Evolutionary conservation across 2,113 vertebrate species (phyloP), one percentile per base, ranked within the genome.

Genomic region (Centropus bengalensis): DNA sequence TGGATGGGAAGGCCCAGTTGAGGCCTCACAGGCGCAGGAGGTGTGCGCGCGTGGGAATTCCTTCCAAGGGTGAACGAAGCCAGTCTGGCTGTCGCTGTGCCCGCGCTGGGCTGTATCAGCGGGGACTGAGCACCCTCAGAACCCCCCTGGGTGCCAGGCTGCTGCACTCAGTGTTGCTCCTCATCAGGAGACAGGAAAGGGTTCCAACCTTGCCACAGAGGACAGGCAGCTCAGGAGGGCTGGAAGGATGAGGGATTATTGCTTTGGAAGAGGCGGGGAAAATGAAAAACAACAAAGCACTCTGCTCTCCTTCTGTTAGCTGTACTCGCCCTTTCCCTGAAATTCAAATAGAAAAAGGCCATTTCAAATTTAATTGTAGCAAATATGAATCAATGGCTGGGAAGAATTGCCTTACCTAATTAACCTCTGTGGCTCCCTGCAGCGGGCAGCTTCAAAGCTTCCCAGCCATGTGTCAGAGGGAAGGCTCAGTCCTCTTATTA

Each of bases 221-320:
- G 54, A 82, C 26, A 49, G 62, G 20, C 42, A 21, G 52, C 74
- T 67, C 8, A 16, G 64, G 45, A 79, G 55, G 44, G 87, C 44
- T 79, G 82, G 89, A 79, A 44, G 1, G 1, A 17, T 12, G 9
- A 12, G 33, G 38, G 63, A 62, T 77, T 74, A 58, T 66, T 77
- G 49, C 52, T 9, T 80, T 60, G 56, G 32, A 69, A 49, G 69
- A 73, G 75, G 21, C 89, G n/a, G 24, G 52, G 36, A 38, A 49
- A 49, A 79, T 15, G 64, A 14, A 78, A 89, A 93, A 38, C 75
- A 66, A 5, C 45, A 5, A 20, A 89, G 28, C 71, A 40, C n/a
- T 82, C 78, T 82, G 81, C 87, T 84, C 52, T 93, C 70, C 24
- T 89, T 95, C 71, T 85, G 58, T 69, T 85, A 89, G 78, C 24